Evolutionary conservation across 2,113 vertebrate species (phyloP).

Genomic region (Ia io): DNA sequence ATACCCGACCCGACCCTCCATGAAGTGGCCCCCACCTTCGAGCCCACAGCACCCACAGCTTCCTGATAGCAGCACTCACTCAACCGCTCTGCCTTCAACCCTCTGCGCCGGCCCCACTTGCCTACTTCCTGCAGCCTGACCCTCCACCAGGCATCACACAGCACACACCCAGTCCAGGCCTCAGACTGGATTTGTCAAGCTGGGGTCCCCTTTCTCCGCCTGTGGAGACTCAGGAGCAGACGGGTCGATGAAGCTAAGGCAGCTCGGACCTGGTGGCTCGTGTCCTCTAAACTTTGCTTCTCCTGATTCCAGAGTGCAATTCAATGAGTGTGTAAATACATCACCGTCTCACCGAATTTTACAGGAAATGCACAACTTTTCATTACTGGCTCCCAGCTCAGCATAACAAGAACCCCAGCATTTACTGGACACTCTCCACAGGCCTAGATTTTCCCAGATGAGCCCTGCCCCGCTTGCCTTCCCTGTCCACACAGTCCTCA

Average conservation of each 20-base stretch:
- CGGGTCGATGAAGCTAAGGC: background rate
- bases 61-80: accelerated
- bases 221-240: background rate
- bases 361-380: background rate
- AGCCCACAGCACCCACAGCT: background rate
- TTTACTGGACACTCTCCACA: too few relatives aligned
- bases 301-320: background rate
- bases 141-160: background rate
- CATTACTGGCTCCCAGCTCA: too few relatives aligned
- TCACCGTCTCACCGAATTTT: background rate
- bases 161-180: background rate
- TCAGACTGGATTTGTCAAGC: background rate
- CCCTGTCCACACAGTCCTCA: background rate
- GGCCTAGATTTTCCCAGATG: background rate
- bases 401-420: accelerated
- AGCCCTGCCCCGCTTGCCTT: background rate
- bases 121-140: background rate
- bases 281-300: background rate
- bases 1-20: background rate
- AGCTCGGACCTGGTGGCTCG: background rate
- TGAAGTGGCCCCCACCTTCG: accelerated
- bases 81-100: background rate
- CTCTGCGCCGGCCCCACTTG: background rate
- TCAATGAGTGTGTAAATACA: background rate
- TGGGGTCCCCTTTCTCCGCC: background rate